Base-by-base conservation (phyloP, 2,888 invertebrate genomes). In the Conistra vaccinii region DNA sequence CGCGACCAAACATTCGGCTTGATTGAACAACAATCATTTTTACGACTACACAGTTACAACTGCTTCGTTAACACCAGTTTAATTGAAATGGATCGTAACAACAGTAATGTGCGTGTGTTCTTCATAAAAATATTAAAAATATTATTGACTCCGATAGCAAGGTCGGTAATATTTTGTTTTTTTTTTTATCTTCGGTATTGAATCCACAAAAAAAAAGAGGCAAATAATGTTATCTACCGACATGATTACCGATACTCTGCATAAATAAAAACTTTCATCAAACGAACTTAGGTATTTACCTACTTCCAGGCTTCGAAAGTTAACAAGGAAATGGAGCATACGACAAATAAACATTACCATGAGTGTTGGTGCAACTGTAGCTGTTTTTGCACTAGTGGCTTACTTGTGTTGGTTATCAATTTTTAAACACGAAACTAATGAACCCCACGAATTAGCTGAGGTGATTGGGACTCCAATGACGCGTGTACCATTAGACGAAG, bases 261-360 rank as follows among this genome's bases (percentile, higher is more conserved):
- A 23, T 17, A 35, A 29, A 23, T n/a, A 23, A 10, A 23, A 39
- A 1, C 17, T 35, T 17, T 0, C n/a, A 66, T 17, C 12, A 76
- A 48, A n/a, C 57, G 5, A 76, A 39, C 10, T n/a, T 20, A 29
- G 23, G 14, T 39, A 39, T 92, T 48, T 26, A n/a, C 92, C 42
- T 26, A 26, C 42, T 87, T 94, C 75, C 91, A 95, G 95, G 79
- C 67, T 93, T 76, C 91, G 89, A 80, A 92, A 91, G 84, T 68
- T 90, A 14, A 85, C 84, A 66, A 91, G 91, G 71, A 90, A 89
- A 85, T 63, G 80, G 65, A 92, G 83, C 61, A 92, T 92, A 90
- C 92, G 87, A 74, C 93, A 92, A 69, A 78, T 92, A 42, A 93
- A 91, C 85, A 80, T 92, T 78, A 79, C 88, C 42, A 77, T 92